phyloP scores from a whole-genome alignment of 2,797 vertebrate species.

The Choloepus didactylus region DNA sequence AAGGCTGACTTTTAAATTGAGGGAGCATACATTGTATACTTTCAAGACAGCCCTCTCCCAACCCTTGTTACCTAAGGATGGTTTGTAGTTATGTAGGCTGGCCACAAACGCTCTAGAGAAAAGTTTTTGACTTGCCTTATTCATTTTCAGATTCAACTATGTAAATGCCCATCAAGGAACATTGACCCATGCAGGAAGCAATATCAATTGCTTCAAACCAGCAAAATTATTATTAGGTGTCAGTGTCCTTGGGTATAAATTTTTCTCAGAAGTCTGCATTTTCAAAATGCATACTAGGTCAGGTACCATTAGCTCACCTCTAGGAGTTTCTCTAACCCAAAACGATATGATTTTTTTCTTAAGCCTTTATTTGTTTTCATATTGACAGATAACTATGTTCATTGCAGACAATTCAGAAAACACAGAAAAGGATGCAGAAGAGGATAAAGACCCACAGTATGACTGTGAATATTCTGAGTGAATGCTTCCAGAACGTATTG shows the following conservation, averaged over 20 bases:
- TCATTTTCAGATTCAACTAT: background rate
- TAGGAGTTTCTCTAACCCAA: background rate
- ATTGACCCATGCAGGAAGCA: background rate
- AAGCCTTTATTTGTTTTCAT: background rate
- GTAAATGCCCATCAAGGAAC: background rate
- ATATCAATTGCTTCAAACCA: background rate
- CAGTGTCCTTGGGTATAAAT: background rate
- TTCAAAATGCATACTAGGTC: background rate
- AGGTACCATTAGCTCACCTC: background rate
- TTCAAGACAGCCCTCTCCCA: background rate
- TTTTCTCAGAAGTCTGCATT: background rate
- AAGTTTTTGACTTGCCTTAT: background rate
- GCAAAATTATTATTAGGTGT: background rate
- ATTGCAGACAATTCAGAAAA: conserved; percentile 14
- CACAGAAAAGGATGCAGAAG: background rate
- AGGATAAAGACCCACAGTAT: background rate
- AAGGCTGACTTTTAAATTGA: background rate
- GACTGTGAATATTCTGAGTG: background rate
- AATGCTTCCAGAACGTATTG: background rate
- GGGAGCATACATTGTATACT: background rate
- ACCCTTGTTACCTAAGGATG: background rate
- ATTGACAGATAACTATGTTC: background rate
- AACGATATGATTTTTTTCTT: background rate
- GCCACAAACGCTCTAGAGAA: background rate
- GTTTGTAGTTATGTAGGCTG: background rate